A percentile compares a stretch with the other conserved stretches of the same genome.
phyloP scores from a whole-genome alignment of 1,140 invertebrate species.

The Episyrphus balteatus region DNA sequence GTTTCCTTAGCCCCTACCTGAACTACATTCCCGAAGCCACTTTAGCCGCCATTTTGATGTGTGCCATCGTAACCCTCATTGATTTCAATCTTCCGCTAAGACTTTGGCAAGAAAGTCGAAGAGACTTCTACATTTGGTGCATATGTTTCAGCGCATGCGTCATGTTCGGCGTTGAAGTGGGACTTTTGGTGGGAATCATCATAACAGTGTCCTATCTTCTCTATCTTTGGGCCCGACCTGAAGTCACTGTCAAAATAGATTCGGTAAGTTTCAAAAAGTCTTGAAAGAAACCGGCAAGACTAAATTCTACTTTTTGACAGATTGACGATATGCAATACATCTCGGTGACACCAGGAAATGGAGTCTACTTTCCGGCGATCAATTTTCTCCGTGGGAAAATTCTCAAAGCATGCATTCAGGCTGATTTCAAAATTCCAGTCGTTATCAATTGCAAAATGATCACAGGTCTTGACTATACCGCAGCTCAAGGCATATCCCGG shows the following conservation, averaged over 20 bases:
- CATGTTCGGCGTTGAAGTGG: constrained; percentile 72
- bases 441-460: constrained; percentile 50
- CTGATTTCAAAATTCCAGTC: constrained; percentile 38
- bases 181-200: constrained; percentile 77
- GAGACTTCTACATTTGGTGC: constrained; percentile 54
- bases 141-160: constrained; percentile 71
- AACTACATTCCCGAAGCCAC: constrained; percentile 70
- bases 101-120: constrained; percentile 63
- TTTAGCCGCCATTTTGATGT: constrained; percentile 63
- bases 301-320: constrained; percentile 11
- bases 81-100: constrained; percentile 54
- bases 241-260: constrained; percentile 49
- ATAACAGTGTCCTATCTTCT: constrained; percentile 72
- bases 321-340: constrained; percentile 39
- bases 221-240: constrained; percentile 69
- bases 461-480: constrained; percentile 50
- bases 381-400: constrained; percentile 45
- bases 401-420: constrained; percentile 37
- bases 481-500: constrained; percentile 36
- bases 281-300: not conserved
- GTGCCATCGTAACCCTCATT: constrained; percentile 36
- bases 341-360: constrained; percentile 46
- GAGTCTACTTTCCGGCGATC: constrained; percentile 54
- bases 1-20: constrained; percentile 73
- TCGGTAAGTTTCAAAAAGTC: constrained; percentile 18